Base-by-base conservation (phyloP, 2,888 invertebrate genomes). In the Autographa gamma region DNA sequence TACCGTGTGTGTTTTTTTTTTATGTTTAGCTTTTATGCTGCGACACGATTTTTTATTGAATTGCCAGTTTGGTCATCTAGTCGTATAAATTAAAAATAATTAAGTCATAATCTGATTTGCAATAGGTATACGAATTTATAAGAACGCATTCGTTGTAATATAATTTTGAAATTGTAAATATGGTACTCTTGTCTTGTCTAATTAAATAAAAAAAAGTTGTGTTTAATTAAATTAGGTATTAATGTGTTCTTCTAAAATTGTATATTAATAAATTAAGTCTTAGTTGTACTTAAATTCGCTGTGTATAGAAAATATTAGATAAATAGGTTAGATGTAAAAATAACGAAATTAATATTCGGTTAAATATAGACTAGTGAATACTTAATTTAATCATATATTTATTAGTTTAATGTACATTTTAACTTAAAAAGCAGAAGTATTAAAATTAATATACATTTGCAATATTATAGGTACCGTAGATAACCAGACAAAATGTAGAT, bases 321-420 rank as follows among this genome's bases (percentile, higher is more conserved):
- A 68, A 70, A 70, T 66, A 69, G 68, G 71, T 74, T 43, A 70
- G 59, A 63, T 31, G 74, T 61, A 71, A 38, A 71, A 52, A 68
- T 74, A 63, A 70, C 64, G 63, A 75, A 75, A 43, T 66, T 63
- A 60, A 25, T 32, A 60, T 69, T 71, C 59, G 72, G 25, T 59
- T 52, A 60, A 65, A 54, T 25, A 52, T 16, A 43, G 48, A 13
- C 60, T 43, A 65, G 63, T 67, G 69, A 16, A 66, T 52, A 79
- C n/a, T 61, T 41, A 74, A 16, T 66, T 31, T 60, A 60, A 69
- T 63, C 38, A 11, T 61, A 63, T 13, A 13, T 25, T 25, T 38
- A 74, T 48, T 63, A 76, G 25, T 32, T 4, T 11, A 52, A 31
- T 79, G 80, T 77, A 13, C 14, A 54, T 48, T 48, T 38, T 38